Conservation (phyloP, 2,888 invertebrate genomes). For the Chrysolina americana region DNA sequence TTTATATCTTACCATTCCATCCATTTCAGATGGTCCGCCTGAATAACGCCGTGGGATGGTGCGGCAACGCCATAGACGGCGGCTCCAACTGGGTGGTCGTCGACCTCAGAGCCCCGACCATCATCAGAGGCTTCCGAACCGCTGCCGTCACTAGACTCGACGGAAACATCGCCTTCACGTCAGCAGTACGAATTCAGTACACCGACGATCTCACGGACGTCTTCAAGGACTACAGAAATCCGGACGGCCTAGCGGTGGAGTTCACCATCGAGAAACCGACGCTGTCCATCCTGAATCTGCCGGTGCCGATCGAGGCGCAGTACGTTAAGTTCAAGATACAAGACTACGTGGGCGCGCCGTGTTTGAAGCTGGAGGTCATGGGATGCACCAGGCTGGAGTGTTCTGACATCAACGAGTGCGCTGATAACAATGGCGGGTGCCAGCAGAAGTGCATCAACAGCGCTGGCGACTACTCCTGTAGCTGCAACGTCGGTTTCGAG, state of each 20-base stretch:
- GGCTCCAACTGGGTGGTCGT: slow-evolving; percentile 92
- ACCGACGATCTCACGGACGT: slow-evolving; percentile 90
- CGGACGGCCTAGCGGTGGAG: slow-evolving; percentile 93
- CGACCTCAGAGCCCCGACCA: slow-evolving; percentile 90
- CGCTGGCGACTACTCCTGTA: slow-evolving; percentile 90
- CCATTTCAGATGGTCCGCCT: slow-evolving; percentile 81
- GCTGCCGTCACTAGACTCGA: slow-evolving; percentile 89
- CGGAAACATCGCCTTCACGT: slow-evolving; percentile 89
- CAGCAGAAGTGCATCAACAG: slow-evolving; percentile 94
- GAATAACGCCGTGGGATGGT: slow-evolving; percentile 90
- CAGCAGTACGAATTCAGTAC: slow-evolving; percentile 90
- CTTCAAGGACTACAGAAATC: slow-evolving; percentile 93
- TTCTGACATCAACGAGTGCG: slow-evolving; percentile 90
- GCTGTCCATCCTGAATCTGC: slow-evolving; percentile 90
- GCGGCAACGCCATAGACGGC: slow-evolving; percentile 87
- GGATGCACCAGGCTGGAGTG: slow-evolving; percentile 93
- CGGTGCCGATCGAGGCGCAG: slow-evolving; percentile 92
- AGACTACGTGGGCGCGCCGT: slow-evolving; percentile 91
- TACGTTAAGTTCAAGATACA: slow-evolving; percentile 89
- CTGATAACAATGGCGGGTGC: slow-evolving; percentile 89
- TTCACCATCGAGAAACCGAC: slow-evolving; percentile 92
- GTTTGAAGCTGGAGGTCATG: slow-evolving; percentile 92
- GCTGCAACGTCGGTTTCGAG: slow-evolving; percentile 93
- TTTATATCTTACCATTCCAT: neutral
- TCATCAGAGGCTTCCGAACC: slow-evolving; percentile 91